Base-by-base conservation (phyloP, 1,140 invertebrate species). In the Papilio dardanus region DNA sequence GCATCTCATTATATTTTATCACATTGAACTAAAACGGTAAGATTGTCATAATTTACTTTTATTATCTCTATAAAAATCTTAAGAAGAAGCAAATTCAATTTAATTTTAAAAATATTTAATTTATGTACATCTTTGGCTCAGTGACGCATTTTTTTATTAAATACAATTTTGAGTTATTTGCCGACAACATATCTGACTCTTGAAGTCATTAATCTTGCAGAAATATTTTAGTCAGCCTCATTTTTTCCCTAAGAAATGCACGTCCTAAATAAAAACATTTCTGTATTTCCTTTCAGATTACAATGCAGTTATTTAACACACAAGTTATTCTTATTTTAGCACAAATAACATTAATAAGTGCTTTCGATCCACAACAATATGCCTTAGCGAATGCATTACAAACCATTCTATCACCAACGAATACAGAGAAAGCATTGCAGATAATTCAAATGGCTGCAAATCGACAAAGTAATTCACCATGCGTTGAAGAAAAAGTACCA, bases 321-420 rank as follows among this genome's bases (percentile, higher is more conserved):
- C 14, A 3, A 19, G 6, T 6, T 35, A 19, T 67, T 67, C 5
- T 73, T 40, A 14, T 75, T 5, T 35, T 65, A 16, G 16, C 66
- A 24, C 75, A 79, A 30, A 37, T 66, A 7, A 62, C 74, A 33
- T 24, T 75, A 28, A 40, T 76, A 33, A 62, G 75, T 24, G 46
- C 46, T 14, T 35, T 54, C 2, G 71, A 73, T 31, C 67, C 75
- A 2, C 62, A 68, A 3, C 71, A 54, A 3, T 82, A 81, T 62
- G 58, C 77, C 14, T 31, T 82, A 35, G 76, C 77, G 42, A 75
- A 78, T 10, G 71, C 79, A 1, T 50, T 86, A 21, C 79, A 81
- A 68, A 81, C 69, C 10, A 81, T 85, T 4, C 19, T 87, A 1
- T 77, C 79, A 35, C 79, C 81, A 28, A 58, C 68, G 5, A 81